Evolutionary conservation across 1,140 invertebrate genomes (phyloP).

Genomic region (Lordiphosa clarofinis): DNA sequence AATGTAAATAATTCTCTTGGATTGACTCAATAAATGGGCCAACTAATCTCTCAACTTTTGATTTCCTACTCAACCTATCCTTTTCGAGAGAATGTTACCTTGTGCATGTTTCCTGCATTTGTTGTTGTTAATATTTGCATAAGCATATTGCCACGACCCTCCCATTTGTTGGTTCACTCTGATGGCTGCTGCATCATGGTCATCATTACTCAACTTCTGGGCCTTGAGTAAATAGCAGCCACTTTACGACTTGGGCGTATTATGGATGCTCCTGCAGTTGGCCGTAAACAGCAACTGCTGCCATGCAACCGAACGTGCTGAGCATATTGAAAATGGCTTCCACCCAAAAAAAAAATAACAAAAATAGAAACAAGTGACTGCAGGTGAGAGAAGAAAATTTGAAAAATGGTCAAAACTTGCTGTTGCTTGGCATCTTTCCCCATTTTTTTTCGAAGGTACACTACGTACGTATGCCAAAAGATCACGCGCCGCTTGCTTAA

Average conservation of each 20-base stretch:
- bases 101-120: conserved; percentile 27
- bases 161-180: neutral
- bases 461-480: conserved; percentile 43
- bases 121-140: conserved; percentile 51
- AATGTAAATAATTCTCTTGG: conserved; percentile 14
- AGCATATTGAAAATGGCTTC: conserved; percentile 44
- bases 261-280: conserved; percentile 19
- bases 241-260: conserved; percentile 42
- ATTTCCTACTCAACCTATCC: conserved; percentile 4
- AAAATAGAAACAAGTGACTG: neutral
- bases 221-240: conserved; percentile 47
- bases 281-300: conserved; percentile 48
- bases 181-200: conserved; percentile 40
- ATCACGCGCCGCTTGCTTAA: conserved; percentile 47
- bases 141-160: conserved; percentile 33
- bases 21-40: conserved; percentile 28
- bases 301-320: conserved; percentile 30
- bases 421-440: conserved; percentile 5
- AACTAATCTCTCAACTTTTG: conserved; percentile 21
- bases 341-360: conserved; percentile 14
- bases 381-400: conserved; percentile 31
- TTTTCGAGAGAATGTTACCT: neutral
- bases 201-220: conserved; percentile 54
- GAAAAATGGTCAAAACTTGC: conserved; percentile 54
- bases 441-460: neutral